phyloP scores from a whole-genome alignment of 2,888 invertebrate genomes.

The Mesorhabditis spiculigera region DNA sequence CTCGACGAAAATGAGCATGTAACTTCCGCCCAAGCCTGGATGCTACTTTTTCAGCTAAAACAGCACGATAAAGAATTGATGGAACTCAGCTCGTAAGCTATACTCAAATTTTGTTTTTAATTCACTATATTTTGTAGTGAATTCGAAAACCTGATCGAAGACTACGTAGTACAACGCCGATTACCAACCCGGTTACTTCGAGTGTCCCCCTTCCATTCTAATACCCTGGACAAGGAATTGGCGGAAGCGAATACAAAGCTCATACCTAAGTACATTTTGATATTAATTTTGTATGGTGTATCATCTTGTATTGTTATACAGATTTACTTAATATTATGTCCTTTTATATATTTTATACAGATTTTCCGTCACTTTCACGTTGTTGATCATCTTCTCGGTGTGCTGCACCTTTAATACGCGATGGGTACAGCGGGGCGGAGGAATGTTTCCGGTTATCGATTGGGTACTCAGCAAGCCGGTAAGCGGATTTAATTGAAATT shows the following conservation, averaged over 20 bases:
- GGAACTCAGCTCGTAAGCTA: constrained; percentile 22
- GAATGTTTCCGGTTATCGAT: constrained; percentile 70
- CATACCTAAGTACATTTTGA: constrained; percentile 33
- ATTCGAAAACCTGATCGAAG: constrained; percentile 38
- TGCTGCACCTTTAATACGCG: constrained; percentile 44
- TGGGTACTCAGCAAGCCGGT: constrained; percentile 68
- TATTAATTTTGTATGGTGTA: too few species aligned
- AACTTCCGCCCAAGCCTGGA: constrained; percentile 38
- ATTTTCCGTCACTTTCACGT: constrained; percentile 46
- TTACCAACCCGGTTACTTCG: constrained; percentile 28
- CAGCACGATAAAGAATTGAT: constrained; percentile 19
- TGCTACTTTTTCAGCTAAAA: constrained; percentile 47
- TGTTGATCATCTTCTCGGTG: constrained; percentile 47
- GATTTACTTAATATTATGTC: neutral
- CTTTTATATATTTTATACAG: constrained; percentile 20
- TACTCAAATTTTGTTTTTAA: constrained; percentile 8
- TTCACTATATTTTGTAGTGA: constrained; percentile 20
- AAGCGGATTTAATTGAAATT: neutral
- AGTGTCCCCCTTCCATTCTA: constrained; percentile 48
- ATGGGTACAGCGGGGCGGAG: constrained; percentile 24
- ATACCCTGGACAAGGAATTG: constrained; percentile 47
- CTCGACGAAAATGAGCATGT: constrained; percentile 23
- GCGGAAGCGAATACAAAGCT: constrained; percentile 43
- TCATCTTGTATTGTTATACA: too few species aligned
- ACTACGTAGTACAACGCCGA: constrained; percentile 21